These are phyloP conservation scores for Mustelus asterias DNA, from an alignment of 2,113 vertebrate species.

Conservation along the genomic window DNA sequence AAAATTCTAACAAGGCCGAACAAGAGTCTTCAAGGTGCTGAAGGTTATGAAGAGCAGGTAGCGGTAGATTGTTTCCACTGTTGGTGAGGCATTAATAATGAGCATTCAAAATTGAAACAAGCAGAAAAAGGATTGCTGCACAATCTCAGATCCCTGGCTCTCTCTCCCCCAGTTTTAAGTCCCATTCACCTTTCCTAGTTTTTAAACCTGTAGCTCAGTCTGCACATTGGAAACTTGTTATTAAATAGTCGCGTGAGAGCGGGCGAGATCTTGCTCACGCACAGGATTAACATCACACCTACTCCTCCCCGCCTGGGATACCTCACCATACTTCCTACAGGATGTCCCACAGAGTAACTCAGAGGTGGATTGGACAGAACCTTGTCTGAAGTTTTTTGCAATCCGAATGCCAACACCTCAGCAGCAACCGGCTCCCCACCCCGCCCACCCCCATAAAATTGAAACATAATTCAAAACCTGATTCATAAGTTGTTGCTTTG, in stretches of 20 bases:
- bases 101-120: not conserved
- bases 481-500: constrained; percentile 8
- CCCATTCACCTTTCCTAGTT: not conserved
- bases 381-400: not conserved
- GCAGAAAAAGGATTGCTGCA: not conserved
- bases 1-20: not conserved
- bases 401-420: not conserved
- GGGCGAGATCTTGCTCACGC: no score
- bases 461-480: not conserved
- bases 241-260: not conserved
- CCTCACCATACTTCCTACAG: not conserved
- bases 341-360: not conserved
- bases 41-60: not conserved
- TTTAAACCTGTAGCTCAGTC: not conserved
- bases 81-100: not conserved
- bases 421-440: no score
- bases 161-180: not conserved
- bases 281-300: not conserved
- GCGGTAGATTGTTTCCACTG: not conserved
- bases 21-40: not conserved
- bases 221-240: not conserved
- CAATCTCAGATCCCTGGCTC: not conserved
- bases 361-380: no score
- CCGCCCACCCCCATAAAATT: not conserved
- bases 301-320: not conserved